These are phyloP conservation scores for Lepidotrigona ventralis DNA, from an alignment of 1,140 invertebrate species.

Conservation along the genomic window DNA sequence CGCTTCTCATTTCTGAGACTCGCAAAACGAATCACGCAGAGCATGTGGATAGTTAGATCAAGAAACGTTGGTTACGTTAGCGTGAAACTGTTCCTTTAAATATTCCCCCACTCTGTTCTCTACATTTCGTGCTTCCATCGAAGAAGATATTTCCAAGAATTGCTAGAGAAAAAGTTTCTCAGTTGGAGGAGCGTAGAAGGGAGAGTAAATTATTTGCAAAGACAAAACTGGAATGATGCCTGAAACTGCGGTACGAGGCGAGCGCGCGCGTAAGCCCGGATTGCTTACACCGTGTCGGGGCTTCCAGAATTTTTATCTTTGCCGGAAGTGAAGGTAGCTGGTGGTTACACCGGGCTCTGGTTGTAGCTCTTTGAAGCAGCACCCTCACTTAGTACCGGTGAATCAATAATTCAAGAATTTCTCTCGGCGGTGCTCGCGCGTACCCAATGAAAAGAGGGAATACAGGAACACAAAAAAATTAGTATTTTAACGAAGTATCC, in stretches of 20 bases:
- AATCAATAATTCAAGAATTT: conserved; percentile 37
- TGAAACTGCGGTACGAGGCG: background rate
- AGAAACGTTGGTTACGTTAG: too few relatives aligned
- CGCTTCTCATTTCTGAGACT: too few relatives aligned
- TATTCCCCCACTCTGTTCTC: too few relatives aligned
- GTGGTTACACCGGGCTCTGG: background rate
- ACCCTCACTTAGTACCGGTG: background rate
- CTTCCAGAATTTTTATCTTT: conserved; percentile 24
- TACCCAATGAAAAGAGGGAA: background rate
- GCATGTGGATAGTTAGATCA: too few relatives aligned
- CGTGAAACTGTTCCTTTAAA: too few relatives aligned
- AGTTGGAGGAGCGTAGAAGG: too few relatives aligned
- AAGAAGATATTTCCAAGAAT: background rate
- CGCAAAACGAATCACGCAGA: too few relatives aligned
- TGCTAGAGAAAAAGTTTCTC: background rate
- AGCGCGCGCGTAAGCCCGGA: background rate
- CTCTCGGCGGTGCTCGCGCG: background rate
- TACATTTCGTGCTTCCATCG: background rate
- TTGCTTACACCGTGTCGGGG: background rate
- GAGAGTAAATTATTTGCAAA: background rate
- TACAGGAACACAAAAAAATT: conserved; percentile 3
- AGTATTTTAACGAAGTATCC: conserved; percentile 7
- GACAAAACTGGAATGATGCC: background rate
- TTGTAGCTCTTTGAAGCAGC: conserved; percentile 15
- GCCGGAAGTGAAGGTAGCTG: background rate